Percentiles rank a stretch among this genome's conserved stretches.
Conservation (phyloP, 2,888 invertebrate genomes). For the Lycocerus yunnanus region DNA sequence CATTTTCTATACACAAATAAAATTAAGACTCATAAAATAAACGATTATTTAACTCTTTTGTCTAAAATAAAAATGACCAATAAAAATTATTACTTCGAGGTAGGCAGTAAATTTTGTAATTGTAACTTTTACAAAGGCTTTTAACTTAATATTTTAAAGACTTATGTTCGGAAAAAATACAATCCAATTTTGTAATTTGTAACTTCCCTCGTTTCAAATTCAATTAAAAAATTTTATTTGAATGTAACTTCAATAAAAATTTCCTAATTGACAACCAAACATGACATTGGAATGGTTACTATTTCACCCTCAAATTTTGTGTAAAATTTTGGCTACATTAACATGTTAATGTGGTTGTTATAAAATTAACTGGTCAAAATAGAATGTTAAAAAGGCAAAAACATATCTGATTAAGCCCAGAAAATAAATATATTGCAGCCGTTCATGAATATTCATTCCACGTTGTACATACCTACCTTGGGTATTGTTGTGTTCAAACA, state of each 20-base stretch:
- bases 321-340: neutral
- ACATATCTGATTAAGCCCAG: slow-evolving; percentile 1
- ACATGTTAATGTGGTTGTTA: neutral
- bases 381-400: neutral
- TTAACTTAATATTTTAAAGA: neutral
- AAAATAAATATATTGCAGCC: slow-evolving; percentile 2
- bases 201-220: neutral
- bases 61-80: neutral
- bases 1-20: slow-evolving; percentile 5
- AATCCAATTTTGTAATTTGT: neutral
- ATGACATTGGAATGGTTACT: neutral
- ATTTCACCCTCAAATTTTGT: neutral
- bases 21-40: slow-evolving; percentile 9
- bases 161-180: neutral
- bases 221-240: neutral
- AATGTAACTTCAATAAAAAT: neutral
- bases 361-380: neutral
- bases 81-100: slow-evolving; percentile 7
- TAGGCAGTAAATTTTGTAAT: slow-evolving; percentile 9
- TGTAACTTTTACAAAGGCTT: slow-evolving; percentile 4
- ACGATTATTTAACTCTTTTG: slow-evolving; percentile 1
- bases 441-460: slow-evolving; percentile 24
- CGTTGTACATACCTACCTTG: slow-evolving; percentile 11
- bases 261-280: neutral
- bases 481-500: slow-evolving; percentile 17